Conservation (phyloP, 2,888 invertebrate genomes). For the Aplocera efformata region DNA sequence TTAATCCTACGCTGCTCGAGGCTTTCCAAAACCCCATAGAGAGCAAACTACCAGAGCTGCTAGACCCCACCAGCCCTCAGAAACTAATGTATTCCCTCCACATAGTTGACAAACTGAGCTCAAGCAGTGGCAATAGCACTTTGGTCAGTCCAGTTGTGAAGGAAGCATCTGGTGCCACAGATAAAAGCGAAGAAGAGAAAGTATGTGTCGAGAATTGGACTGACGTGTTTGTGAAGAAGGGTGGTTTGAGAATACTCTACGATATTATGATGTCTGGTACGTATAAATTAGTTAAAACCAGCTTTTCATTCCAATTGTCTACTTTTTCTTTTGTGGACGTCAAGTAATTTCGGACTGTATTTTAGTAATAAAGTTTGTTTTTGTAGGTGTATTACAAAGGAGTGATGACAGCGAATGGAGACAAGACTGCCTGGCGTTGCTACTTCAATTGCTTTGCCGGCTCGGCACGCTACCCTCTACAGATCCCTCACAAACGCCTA, state of each 20-base stretch:
- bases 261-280: constrained; percentile 94
- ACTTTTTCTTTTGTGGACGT: too few relatives aligned
- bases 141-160: constrained; percentile 40
- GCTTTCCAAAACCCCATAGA: constrained; percentile 89
- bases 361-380: constrained; percentile 11
- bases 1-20: constrained; percentile 91
- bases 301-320: too few relatives aligned
- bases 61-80: constrained; percentile 94
- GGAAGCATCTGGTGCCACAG: constrained; percentile 44
- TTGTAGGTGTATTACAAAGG: constrained; percentile 84
- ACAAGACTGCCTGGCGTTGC: constrained; percentile 94
- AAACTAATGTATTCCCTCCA: constrained; percentile 97
- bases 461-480: constrained; percentile 86
- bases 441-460: constrained; percentile 92
- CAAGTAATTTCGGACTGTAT: not conserved
- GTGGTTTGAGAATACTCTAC: constrained; percentile 92
- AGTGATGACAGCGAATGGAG: constrained; percentile 94
- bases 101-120: constrained; percentile 84
- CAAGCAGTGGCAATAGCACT: constrained; percentile 42
- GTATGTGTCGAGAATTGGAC: constrained; percentile 82
- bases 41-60: constrained; percentile 85
- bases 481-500: constrained; percentile 68
- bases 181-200: constrained; percentile 62
- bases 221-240: constrained; percentile 90
- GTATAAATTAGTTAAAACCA: constrained; percentile 7